Base-by-base conservation (phyloP, 2,113 vertebrate species). In the Centrocercus urophasianus region DNA sequence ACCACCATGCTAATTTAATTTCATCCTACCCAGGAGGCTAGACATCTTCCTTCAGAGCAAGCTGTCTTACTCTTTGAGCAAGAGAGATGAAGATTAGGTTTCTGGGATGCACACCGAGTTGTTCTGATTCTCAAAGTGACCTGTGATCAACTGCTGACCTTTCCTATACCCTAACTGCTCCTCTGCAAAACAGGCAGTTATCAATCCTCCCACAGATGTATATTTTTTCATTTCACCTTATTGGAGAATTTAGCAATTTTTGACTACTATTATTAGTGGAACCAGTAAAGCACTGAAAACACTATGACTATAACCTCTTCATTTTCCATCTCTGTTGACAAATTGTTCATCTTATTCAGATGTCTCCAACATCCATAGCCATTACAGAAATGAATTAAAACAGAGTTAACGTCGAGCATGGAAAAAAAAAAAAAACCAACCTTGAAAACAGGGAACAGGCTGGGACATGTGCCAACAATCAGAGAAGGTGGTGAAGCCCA, bases 1-100 rank as follows among this genome's bases (percentile, higher is more conserved):
- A 70, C 11, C 0, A 0, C 52, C 83, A 70, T 42, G 60, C 45
- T 94, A 79, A 94, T 96, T 91, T 83, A 75, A 78, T 87, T 82
- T 70, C 18, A 2, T 77, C 36, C 79, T 54, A 72, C 86, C 83
- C 11, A 78, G 73, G 76, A 94, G 79, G 74, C 25, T 77, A 92
- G 86, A 88, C 80, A 76, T 20, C 70, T 92, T 88, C 47, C 38
- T 72, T 60, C 47, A 47, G 72, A 84, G 71, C 70, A 92, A 92
- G 81, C 86, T 94, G 90, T 57, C 63, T 65, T 57, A n/a, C 30
- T 75, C 61, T 61, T 88, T 2, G 2, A 89, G 88, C 30, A 15
- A 66, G 40, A 78, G 32, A 66, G 16, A 12, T 27, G 65, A 75
- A 57, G 78, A 45, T 50, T 10, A 78, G 45, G 5, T 28, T 81